Evolutionary conservation across 2,113 vertebrate species (phyloP), one percentile per base, ranked within the genome.

Genomic region (Nibea albiflora): DNA sequence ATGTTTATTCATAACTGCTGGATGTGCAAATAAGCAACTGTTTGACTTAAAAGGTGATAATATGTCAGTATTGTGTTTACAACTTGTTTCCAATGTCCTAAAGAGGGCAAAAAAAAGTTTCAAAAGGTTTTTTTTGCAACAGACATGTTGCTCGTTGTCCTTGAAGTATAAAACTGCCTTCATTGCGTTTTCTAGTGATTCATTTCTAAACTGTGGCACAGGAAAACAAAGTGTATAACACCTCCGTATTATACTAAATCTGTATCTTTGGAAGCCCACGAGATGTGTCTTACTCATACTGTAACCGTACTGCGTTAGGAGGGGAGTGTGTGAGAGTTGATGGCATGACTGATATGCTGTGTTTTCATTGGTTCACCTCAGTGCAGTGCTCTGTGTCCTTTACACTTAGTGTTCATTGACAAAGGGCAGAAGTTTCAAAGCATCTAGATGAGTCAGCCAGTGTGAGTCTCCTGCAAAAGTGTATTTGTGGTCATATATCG

Each of bases 321-420:
- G 35, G 35, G 35, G 35, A 39, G 22, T 58, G 42, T 68, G 50
- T 78, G 52, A 65, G 58, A 28, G 75, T 44, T 58, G 3, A 57
- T 20, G 19, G 17, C 4, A 11, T 22, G n/a, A 11, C 11, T 12
- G 3, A 65, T 1, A 39, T 63, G n/a, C 4, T 26, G 15, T 24
- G 4, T 26, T 53, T 26, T 4, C 49, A 19, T n/a, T 14, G 14
- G 28, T 11, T 62, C 57, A 19, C 12, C 26, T 17, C 20, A 7
- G n/a, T 17, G 26, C 31, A 15, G 9, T 53, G 11, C 12, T 15
- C 65, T 61, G 1, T 49, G 4, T 28, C 47, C 26, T 78, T 69
- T 42, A 26, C 31, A 54, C 54, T 62, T 72, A 46, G 24, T n/a
- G 14, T 31, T 2, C 44, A 31, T 1, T 14, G 9, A 26, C 28